Evolutionary conservation across 2,888 invertebrate genomes (phyloP), one percentile per base, ranked within the genome.

Genomic region (Hirtodrosophila histrioides): DNA sequence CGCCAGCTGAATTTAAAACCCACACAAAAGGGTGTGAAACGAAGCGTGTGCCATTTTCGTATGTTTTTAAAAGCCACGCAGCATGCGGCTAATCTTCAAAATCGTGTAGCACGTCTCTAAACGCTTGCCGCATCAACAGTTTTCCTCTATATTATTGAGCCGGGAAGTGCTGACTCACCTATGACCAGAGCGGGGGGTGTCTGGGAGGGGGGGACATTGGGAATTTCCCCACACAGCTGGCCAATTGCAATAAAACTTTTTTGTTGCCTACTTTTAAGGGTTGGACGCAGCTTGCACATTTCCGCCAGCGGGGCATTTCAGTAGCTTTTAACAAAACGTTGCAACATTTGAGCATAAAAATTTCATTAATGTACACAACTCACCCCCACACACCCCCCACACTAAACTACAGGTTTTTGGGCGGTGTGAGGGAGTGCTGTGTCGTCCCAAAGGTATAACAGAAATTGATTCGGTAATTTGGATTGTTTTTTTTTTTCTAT

Each of bases 11-110:
- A 57, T 73, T 67, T 68, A 66, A 67, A 65, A 44, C 11, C 24
- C 33, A 43, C 36, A 40, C 43, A 65, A 72, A 82, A 84, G 82
- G 81, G 87, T 86, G 82, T 81, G 78, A 84, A 86, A 35, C 82
- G 69, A 75, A 82, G 82, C 87, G 75, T 81, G 62, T 63, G 56
- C 50, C 65, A 67, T 86, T 86, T 84, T 78, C 82, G 71, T 60
- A 68, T 81, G 85, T 81, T 84, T 67, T 61, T 69, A 74, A 60
- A 73, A 68, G 79, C 79, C 69, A 71, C 75, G 53, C 84, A 70
- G 78, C 84, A 86, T 71, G 71, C 68, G 69, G 81, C 84, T 86
- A 86, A 85, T 85, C 88, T 86, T 78, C 49, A 81, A 88, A 85
- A 88, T 86, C 86, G 62, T 86, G 83, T 86, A 70, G 68, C 64